A percentile compares a stretch with the other conserved stretches of the same genome.
Evolutionary conservation across 92 coral and sea anemone species (phyloP).

Genomic region (Siderastrea radians): DNA sequence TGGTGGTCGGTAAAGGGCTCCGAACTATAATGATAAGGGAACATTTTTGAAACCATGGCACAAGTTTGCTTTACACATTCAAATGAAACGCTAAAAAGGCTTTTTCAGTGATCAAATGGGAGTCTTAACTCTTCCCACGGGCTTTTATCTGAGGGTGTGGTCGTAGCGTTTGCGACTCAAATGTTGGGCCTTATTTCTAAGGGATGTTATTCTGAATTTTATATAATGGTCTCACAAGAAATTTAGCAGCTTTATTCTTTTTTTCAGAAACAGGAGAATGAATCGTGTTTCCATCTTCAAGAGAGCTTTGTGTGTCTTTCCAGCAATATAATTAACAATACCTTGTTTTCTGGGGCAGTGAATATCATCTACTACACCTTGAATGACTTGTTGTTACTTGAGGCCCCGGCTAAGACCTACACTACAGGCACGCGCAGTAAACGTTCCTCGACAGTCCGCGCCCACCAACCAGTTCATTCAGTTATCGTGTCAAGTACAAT

Average conservation of each 20-base stretch:
- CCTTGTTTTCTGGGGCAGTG: background rate
- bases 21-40: no score
- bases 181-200: no score
- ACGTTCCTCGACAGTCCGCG: background rate
- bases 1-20: no score
- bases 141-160: no score
- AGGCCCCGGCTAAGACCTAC: background rate
- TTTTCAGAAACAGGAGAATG: background rate
- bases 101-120: no score
- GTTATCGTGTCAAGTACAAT: slow-evolving; percentile 79
- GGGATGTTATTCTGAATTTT: no score
- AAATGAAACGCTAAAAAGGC: no score
- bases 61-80: no score
- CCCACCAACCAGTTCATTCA: slow-evolving; percentile 45
- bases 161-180: no score
- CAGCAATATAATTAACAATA: background rate
- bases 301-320: background rate
- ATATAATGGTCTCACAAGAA: no score
- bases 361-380: background rate
- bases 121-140: no score
- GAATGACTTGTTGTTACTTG: background rate
- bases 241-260: background rate
- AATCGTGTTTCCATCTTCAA: background rate
- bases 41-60: no score
- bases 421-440: background rate